Percentiles rank a stretch among this genome's conserved stretches.
phyloP scores from a whole-genome alignment of 2,113 vertebrate species.

The Tupaia tana region DNA sequence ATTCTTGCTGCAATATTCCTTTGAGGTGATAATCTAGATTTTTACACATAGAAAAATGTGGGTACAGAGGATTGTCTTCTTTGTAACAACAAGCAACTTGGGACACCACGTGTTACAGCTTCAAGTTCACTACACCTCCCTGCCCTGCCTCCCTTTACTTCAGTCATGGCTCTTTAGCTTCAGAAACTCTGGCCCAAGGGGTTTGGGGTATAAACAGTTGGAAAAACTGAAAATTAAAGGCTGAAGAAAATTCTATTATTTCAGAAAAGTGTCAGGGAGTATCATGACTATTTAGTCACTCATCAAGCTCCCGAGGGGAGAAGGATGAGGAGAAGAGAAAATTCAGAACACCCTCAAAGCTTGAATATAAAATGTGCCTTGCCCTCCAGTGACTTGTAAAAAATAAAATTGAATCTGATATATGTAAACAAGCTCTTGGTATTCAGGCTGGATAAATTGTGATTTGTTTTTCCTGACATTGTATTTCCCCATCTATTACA shows the following conservation, averaged over 20 bases:
- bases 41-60: constrained; percentile 19
- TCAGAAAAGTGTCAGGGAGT: constrained; percentile 67
- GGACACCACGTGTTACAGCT: neutral
- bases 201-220: constrained; percentile 44
- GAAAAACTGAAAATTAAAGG: constrained; percentile 49
- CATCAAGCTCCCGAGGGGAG: constrained; percentile 27
- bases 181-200: neutral
- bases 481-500: constrained; percentile 57
- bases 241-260: constrained; percentile 60
- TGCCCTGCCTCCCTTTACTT: neutral
- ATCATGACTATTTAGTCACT: constrained; percentile 37
- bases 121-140: neutral
- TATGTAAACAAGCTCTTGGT: constrained; percentile 68
- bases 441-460: constrained; percentile 57
- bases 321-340: constrained; percentile 12
- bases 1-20: neutral
- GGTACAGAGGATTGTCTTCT: neutral
- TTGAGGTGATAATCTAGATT: constrained; percentile 23
- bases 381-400: constrained; percentile 72
- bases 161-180: neutral
- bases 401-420: constrained; percentile 77
- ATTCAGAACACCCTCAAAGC: constrained; percentile 59
- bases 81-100: constrained; percentile 38
- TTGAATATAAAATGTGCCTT: constrained; percentile 55
- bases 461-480: constrained; percentile 63